A percentile compares a stretch with the other conserved stretches of the same genome.
Evolutionary conservation across 1,140 invertebrate genomes (phyloP).

Genomic region (Cephus cinctus): DNA sequence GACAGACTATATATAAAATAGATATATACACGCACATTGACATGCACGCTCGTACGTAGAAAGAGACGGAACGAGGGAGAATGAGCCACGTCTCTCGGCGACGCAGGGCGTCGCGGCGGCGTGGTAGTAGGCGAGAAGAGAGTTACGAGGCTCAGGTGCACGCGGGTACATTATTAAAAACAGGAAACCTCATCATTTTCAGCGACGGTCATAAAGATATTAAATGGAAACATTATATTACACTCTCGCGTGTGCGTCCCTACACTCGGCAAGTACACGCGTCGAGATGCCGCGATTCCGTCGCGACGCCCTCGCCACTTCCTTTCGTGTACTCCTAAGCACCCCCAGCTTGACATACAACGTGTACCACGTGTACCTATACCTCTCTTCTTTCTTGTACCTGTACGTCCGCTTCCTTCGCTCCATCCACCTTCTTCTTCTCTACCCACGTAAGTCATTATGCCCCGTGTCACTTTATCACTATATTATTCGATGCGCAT

Average conservation of each 20-base stretch:
- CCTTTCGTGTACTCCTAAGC: conserved; percentile 26
- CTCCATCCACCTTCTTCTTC: not conserved
- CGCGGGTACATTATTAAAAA: conserved; percentile 52
- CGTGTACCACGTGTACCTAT: not conserved
- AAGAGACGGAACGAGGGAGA: conserved; percentile 2
- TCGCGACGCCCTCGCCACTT: conserved; percentile 23
- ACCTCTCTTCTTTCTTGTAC: not conserved
- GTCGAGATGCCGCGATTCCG: not conserved
- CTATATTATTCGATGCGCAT: no score
- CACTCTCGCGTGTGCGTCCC: conserved; percentile 19
- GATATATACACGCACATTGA: not conserved
- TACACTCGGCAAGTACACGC: not conserved
- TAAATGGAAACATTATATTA: conserved; percentile 53
- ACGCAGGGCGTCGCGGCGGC: conserved; percentile 9
- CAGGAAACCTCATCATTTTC: conserved; percentile 53
- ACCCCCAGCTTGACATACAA: not conserved
- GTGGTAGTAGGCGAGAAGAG: conserved; percentile 23
- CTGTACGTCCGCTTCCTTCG: not conserved
- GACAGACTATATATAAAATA: not conserved
- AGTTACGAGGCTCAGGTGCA: conserved; percentile 52
- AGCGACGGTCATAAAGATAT: conserved; percentile 47
- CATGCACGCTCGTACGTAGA: not conserved
- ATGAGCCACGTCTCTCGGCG: conserved; percentile 1
- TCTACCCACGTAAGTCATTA: no score
- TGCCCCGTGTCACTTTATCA: no score